Conservation (phyloP, 2,888 invertebrate genomes). For the Alsophila aescularia region DNA sequence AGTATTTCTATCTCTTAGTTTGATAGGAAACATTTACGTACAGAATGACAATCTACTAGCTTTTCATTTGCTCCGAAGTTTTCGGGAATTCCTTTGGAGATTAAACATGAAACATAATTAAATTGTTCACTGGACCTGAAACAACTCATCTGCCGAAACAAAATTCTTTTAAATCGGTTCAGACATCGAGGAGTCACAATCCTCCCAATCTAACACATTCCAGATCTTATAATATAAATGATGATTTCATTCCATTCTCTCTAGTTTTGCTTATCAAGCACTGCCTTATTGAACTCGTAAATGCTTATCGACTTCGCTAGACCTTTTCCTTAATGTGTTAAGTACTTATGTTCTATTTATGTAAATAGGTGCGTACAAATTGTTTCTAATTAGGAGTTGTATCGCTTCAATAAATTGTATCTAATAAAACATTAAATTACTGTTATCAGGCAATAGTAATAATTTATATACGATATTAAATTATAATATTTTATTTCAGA, state of each 20-base stretch:
- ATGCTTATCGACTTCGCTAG: constrained; percentile 4
- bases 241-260: not conserved
- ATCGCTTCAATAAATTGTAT: constrained; percentile 23
- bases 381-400: constrained; percentile 18
- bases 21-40: no score
- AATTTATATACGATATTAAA: constrained; percentile 34
- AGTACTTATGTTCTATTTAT: not conserved
- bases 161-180: no score
- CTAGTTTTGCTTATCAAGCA: constrained; percentile 2
- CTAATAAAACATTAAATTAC: constrained; percentile 23
- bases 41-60: no score
- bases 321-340: not conserved
- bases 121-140: no score
- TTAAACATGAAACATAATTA: no score
- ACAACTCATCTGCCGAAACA: no score
- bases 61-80: no score
- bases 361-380: constrained; percentile 4
- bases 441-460: constrained; percentile 33
- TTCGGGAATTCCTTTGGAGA: no score
- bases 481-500: constrained; percentile 19
- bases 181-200: no score
- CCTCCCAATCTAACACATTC: no score
- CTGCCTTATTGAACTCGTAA: constrained; percentile 3
- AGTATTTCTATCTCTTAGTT: not conserved
- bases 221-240: no score